These are phyloP conservation scores for Caenorhabditis brenneri DNA, from an alignment of 1,140 invertebrate genomes.

Conservation along the genomic window DNA sequence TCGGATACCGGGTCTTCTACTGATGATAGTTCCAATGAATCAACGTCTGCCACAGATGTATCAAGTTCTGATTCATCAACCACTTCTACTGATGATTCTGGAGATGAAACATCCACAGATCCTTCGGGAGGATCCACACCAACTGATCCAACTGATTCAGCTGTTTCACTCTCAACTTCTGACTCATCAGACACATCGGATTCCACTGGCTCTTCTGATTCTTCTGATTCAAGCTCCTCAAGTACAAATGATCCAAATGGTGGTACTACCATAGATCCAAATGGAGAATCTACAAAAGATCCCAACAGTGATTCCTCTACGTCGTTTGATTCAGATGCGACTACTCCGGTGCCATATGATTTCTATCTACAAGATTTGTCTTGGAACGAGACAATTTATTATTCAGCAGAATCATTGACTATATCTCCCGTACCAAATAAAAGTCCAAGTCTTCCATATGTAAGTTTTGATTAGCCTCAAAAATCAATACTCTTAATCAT, in stretches of 20 bases:
- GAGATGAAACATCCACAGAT: not conserved
- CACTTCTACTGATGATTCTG: not conserved
- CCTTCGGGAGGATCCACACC: no score
- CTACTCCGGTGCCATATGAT: not conserved
- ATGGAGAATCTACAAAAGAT: no score
- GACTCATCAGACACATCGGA: not conserved
- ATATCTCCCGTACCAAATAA: conserved; percentile 1
- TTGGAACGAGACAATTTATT: not conserved
- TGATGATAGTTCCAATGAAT: not conserved
- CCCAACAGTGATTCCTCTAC: not conserved
- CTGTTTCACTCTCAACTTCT: not conserved
- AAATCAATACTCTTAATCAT: not conserved
- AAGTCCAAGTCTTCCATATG: not conserved
- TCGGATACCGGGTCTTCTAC: not conserved
- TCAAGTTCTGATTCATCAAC: not conserved
- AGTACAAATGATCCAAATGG: not conserved
- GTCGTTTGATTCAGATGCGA: not conserved
- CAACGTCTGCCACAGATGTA: not conserved
- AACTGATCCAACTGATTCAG: not conserved
- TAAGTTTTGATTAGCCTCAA: not conserved
- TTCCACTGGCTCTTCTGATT: no score
- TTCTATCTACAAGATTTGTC: not conserved
- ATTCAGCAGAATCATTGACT: not conserved
- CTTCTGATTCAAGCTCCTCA: not conserved
- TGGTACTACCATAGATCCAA: no score